phyloP scores from a whole-genome alignment of 2,888 invertebrate species.

The Thymelicus acteon region DNA sequence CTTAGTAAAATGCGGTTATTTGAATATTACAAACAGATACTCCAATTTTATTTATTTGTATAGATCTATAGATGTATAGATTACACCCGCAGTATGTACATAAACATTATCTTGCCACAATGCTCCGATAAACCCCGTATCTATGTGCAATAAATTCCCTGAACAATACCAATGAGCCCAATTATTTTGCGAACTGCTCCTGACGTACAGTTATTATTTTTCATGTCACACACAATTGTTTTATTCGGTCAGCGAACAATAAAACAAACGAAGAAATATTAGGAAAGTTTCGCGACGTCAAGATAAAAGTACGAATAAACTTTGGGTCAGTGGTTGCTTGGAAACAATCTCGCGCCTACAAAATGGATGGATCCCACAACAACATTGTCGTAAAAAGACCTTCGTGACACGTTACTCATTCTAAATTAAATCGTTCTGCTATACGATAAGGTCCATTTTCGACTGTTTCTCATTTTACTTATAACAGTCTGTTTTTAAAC shows the following conservation, averaged over 20 bases:
- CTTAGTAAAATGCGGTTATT: too few species aligned
- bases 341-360: conserved; percentile 37
- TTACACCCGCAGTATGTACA: too few species aligned
- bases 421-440: background rate
- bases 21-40: too few species aligned
- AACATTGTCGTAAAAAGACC: conserved; percentile 9
- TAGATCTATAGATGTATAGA: too few species aligned
- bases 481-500: background rate
- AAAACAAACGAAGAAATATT: conserved; percentile 39
- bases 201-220: conserved; percentile 24
- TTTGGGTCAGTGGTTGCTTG: conserved; percentile 39
- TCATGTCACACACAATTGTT: conserved; percentile 31
- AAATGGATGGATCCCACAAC: conserved; percentile 42
- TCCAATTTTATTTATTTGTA: too few species aligned
- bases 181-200: conserved; percentile 33
- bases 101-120: conserved; percentile 44
- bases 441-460: background rate
- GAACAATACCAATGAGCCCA: conserved; percentile 25
- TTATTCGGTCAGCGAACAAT: conserved; percentile 34
- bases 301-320: conserved; percentile 38
- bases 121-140: conserved; percentile 35
- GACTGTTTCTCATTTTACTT: background rate
- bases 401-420: background rate
- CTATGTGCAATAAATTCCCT: conserved; percentile 20
- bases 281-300: conserved; percentile 38